Evolutionary conservation across 2,888 invertebrate genomes (phyloP), one percentile per base, ranked within the genome.

Genomic region (Drosophila dives): DNA sequence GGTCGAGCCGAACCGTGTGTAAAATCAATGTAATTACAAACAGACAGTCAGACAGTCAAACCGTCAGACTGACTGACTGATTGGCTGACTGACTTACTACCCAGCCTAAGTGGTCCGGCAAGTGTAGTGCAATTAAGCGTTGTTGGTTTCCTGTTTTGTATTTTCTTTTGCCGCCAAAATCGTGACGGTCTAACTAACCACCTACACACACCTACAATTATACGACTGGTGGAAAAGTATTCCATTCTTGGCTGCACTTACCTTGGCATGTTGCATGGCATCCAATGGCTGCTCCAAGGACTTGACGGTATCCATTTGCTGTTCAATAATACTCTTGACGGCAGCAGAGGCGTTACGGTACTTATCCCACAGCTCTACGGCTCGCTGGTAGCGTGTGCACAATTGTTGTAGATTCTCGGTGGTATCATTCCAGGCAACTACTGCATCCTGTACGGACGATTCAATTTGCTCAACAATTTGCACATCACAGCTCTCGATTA

Each of bases 401-500:
- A 97, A 94, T 83, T 96, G 95, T 80, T 95, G 95, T 78, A 97
- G 94, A 92, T 96, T 96, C 80, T 94, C 94, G 91, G 96, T 95
- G n/a, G 97, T 97, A 88, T 96, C 96, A 86, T 96, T 95, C 94
- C 97, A 97, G 45, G 97, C 96, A 6, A 95, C 94, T 17, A 96
- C 96, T 20, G 97, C 97, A 89, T 96, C 96, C 91, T 96, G 95
- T 51, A 97, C 96, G 55, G 96, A 96, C 2, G 95, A 94, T 80
- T 96, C 95, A 74, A 97, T 95, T 86, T 95, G 94, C 72, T 96
- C 95, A 12, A 96, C 95, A 64, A 97, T 95, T 86, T 95, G 94
- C 1, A 96, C 95, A 89, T 95, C 94, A 90, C 96, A 95, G 89
- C 94, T 94, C 73, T 95, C 95, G 75, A 95, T 95, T 82, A 97